A percentile compares a stretch with the other conserved stretches of the same genome.
These are phyloP conservation scores for Cirrhinus mrigala DNA, from an alignment of 2,797 vertebrate species.

Conservation along the genomic window DNA sequence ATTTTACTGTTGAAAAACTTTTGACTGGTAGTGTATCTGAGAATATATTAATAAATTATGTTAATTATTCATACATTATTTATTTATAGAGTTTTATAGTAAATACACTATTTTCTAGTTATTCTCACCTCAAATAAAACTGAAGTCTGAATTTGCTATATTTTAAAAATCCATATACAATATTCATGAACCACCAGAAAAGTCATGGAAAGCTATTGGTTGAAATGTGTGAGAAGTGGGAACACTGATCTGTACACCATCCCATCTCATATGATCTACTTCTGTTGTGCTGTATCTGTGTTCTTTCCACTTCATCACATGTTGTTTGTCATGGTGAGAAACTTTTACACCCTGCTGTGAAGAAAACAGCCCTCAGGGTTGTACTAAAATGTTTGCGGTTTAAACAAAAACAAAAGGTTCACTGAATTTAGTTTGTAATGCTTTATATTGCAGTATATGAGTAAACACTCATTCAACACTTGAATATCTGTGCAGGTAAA, in stretches of 20 bases:
- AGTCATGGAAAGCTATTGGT: neutral
- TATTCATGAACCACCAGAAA: neutral
- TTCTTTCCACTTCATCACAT: conserved; percentile 45
- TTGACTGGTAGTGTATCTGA: too few relatives aligned
- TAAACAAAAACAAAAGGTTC: neutral
- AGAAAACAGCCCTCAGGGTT: conserved; percentile 37
- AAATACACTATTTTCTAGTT: too few relatives aligned
- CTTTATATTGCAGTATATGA: neutral
- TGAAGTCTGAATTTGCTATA: neutral
- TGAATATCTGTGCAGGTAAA: conserved; percentile 82
- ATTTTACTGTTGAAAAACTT: too few relatives aligned
- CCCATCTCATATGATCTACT: neutral
- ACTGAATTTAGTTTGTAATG: neutral
- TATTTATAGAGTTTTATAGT: too few relatives aligned
- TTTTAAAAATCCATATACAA: neutral
- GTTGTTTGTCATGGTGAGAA: conserved; percentile 60
- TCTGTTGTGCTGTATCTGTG: conserved; percentile 30
- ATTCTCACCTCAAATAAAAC: too few relatives aligned
- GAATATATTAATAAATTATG: too few relatives aligned
- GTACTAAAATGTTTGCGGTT: conserved; percentile 5
- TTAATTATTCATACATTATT: too few relatives aligned
- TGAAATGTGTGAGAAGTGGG: neutral
- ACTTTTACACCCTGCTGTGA: conserved; percentile 61
- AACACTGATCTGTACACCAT: neutral
- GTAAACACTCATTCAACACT: neutral